Evolutionary conservation across 2,888 invertebrate species (phyloP).

Genomic region (Slavum lentiscoides): DNA sequence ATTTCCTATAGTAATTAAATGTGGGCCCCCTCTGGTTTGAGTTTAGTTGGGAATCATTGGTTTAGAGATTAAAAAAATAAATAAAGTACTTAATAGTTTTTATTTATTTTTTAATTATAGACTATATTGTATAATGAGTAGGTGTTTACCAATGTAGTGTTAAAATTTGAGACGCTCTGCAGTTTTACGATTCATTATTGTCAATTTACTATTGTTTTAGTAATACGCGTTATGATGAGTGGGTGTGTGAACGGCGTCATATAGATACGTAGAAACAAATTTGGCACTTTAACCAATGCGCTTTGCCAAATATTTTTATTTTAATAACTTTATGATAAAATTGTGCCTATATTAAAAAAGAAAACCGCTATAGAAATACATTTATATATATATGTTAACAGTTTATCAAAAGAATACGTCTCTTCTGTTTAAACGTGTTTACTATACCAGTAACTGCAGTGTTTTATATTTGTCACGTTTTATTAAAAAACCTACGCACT

Average conservation of each 20-base stretch:
- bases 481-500: neutral
- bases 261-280: neutral
- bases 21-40: too few species aligned
- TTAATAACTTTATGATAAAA: conserved; percentile 5
- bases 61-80: neutral
- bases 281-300: conserved; percentile 15
- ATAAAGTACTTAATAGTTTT: neutral
- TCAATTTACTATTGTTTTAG: neutral
- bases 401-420: neutral
- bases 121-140: neutral
- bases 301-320: conserved; percentile 46
- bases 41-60: too few species aligned
- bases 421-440: conserved; percentile 1
- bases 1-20: too few species aligned
- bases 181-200: conserved; percentile 14
- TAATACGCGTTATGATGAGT: too few species aligned
- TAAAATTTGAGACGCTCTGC: conserved; percentile 24
- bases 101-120: conserved; percentile 11
- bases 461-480: neutral
- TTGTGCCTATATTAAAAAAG: neutral
- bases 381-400: neutral
- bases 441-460: neutral
- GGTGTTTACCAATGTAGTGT: neutral
- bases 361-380: neutral
- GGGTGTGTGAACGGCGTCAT: neutral